Evolutionary conservation across 1,140 invertebrate species (phyloP), one percentile per base, ranked within the genome.

Genomic region (Archivesica marissinica): DNA sequence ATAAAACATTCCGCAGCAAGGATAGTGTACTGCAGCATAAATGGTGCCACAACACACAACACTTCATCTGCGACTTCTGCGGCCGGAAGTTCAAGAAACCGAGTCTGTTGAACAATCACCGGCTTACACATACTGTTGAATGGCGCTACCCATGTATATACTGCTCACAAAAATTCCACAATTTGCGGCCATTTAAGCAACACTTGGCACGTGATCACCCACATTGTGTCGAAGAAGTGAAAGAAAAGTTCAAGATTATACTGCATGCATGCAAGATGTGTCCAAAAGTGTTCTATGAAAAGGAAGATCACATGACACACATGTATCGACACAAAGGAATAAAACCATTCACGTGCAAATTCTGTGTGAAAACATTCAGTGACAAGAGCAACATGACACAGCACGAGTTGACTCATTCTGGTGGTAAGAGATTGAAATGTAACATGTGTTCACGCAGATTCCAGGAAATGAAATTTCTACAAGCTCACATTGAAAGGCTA

Each of bases 241-340:
- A 72, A 47, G 41, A 66, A 33, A 81, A 35, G 28, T 68, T 41
- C 25, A 72, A 72, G 38, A 70, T 81, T n/a, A 38, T 33, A 17
- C 64, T 81, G 6, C 68, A 81, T 59, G 23, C n/a, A 28, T 88
- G 86, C 44, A 38, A 64, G 2, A 28, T 81, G 9, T 88, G 86
- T 85, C 76, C 76, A 35, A 88, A 88, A 54, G 56, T 85, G 0
- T 85, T 81, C 59, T 81, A 85, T 61, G 85, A 85, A 30, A 77
- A 72, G 25, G 85, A 68, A 23, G 72, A 88, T 35, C 41, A 81
- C 28, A 79, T 75, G 41, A 47, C 78, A 25, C 86, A 88, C 70
- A 70, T 85, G 15, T 81, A 88, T 66, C 44, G 76, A 52, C 86
- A 88, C 50, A 81, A 78, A 39, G 86, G 86, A 17, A 64, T 86